These are phyloP conservation scores for Apis laboriosa DNA, from an alignment of 1,140 invertebrate genomes.

Conservation along the genomic window DNA sequence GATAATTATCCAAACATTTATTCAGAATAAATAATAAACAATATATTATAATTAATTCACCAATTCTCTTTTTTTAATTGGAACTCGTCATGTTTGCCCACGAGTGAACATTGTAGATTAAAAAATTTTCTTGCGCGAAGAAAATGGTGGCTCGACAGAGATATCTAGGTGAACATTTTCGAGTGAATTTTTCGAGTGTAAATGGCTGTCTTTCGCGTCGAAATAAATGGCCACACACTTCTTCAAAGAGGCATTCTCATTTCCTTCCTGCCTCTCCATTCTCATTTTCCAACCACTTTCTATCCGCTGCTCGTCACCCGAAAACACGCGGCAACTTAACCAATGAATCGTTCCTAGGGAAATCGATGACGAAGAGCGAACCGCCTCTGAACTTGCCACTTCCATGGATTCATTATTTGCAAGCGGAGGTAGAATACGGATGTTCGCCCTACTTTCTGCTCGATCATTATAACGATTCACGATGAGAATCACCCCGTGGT, in stretches of 20 bases:
- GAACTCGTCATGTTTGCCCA: no score
- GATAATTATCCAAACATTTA: no score
- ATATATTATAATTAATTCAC: no score
- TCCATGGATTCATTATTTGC: not conserved
- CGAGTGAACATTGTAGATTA: no score
- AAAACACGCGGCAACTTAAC: conserved; percentile 3
- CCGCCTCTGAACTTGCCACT: not conserved
- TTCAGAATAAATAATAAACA: no score
- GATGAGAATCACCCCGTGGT: not conserved
- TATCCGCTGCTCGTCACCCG: not conserved
- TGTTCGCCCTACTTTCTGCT: conserved; percentile 4
- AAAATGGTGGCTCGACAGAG: not conserved
- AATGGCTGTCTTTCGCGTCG: not conserved
- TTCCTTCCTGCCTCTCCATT: not conserved
- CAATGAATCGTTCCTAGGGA: not conserved
- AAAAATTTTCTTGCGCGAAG: no score
- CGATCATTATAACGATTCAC: not conserved
- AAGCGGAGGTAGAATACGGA: not conserved
- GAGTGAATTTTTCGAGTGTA: not conserved
- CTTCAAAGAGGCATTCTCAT: not conserved
- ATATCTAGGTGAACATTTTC: not conserved
- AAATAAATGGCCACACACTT: not conserved
- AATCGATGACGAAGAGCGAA: not conserved
- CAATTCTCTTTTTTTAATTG: no score
- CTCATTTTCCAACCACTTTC: not conserved